Evolutionary conservation across 2,888 invertebrate species (phyloP).

Genomic region (Notodonta dromedarius): DNA sequence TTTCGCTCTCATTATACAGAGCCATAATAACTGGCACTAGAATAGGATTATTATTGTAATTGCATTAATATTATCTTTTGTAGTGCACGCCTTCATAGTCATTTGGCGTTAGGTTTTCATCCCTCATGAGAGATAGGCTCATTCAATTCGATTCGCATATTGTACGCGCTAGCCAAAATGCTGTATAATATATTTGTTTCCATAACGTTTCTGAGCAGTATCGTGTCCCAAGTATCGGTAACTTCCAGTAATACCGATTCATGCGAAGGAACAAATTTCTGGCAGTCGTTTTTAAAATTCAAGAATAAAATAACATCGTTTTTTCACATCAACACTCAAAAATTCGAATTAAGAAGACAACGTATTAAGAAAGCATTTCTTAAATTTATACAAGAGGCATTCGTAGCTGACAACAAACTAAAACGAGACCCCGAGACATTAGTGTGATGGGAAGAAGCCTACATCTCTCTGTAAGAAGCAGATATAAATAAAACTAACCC

Average conservation of each 20-base stretch:
- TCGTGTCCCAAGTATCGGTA: not conserved
- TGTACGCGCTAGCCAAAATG: constrained; percentile 18
- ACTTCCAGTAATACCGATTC: not conserved
- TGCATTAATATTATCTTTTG: constrained; percentile 11
- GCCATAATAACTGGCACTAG: constrained; percentile 9
- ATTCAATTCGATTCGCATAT: constrained; percentile 8
- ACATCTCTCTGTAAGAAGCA: not conserved
- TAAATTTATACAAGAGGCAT: constrained; percentile 30
- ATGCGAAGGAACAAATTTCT: not conserved
- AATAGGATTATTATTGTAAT: constrained; percentile 19
- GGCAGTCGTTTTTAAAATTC: constrained; percentile 7
- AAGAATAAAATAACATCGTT: constrained; percentile 10
- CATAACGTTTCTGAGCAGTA: constrained; percentile 11
- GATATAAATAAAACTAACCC: constrained; percentile 5
- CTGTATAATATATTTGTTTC: constrained; percentile 11
- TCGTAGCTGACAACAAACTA: constrained; percentile 10
- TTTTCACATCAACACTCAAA: constrained; percentile 1
- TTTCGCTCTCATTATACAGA: constrained; percentile 7
- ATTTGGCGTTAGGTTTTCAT: not conserved
- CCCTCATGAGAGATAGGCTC: constrained; percentile 3
- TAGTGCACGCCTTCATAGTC: not conserved
- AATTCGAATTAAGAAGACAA: constrained; percentile 26
- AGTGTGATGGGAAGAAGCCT: no score
- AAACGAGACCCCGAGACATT: not conserved
- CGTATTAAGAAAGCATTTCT: constrained; percentile 36